Evolutionary conservation across 2,797 vertebrate species (phyloP), one percentile per base, ranked within the genome.

Genomic region (Leptoclinus maculatus): DNA sequence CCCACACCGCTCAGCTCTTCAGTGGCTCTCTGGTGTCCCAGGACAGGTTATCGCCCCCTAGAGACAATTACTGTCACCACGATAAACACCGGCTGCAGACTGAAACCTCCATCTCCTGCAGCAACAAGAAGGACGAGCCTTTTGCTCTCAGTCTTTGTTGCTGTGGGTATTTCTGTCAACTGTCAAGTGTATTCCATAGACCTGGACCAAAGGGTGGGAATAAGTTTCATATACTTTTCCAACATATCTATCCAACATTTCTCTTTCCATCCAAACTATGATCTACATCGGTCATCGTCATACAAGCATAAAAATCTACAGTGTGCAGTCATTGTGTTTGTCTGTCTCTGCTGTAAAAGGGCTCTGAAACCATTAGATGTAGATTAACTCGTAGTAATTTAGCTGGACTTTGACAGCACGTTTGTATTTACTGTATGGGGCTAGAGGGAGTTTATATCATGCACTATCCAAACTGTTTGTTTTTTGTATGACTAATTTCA

Each of bases 61-160:
- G 83, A 87, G 74, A 86, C 70, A 56, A 78, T 72, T 23, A 3
- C 70, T 71, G 71, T 82, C 69, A 80, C 53, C 59, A 49, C 2
- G 17, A 68, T 79, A 76, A 79, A 82, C 64, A 51, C 66, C 25
- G 45, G 65, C 68, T 63, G 41, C 47, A 56, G 39, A 82, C 41
- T 39, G 79, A 87, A 80, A 23, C 45, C 8, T 25, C 32, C 58
- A n/a, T 39, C 7, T n/a, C 27, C 58, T 43, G 78, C 38, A 66
- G 59, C 49, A 38, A 34, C 65, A 59, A 58, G 39, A 79, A 79
- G 79, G 58, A 76, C 1, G 2, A 67, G 47, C 21, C 51, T 82
- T 27, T 60, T 1, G 39, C 29, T 63, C 23, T 45, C 45, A 32
- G 2, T 68, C 23, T 66, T 19, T 79, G 60, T 59, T 21, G n/a